Base-by-base conservation (phyloP, 2,888 invertebrate species). In the Dasypogon diadema region DNA sequence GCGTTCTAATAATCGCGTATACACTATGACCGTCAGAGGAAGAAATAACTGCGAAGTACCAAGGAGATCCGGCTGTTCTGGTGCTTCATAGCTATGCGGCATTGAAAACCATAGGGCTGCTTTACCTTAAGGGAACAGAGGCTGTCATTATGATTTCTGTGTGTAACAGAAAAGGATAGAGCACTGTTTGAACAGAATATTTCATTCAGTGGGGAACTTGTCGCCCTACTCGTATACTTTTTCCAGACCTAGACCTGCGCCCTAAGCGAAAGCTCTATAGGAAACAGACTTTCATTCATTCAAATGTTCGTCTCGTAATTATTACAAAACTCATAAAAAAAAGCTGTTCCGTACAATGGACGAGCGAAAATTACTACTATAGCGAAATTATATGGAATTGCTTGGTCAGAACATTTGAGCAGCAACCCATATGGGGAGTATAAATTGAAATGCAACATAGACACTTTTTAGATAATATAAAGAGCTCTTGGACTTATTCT, bases 21-120 rank as follows among this genome's bases (percentile, higher is more conserved):
- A 14, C 48, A 48, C 48, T 16, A 48, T n/a, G 48, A 48, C 12
- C n/a, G 48, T 48, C 48, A 12, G 2, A 48, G 12, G 12, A 48
- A 12, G 16, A 16, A 48, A 48, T 48, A 48, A 48, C 48, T 48
- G 48, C 48, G 48, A 48, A 48, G 16, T 48, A 48, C n/a, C 48
- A 16, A 48, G 16, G 12, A 48, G 12, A 3, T 48, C 48, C 48
- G 48, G 12, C 48, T 48, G 12, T 16, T 48, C 48, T 48, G 48
- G 48, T 6, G 48, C 12, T 48, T 16, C 48, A 48, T 48, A 48
- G 48, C 48, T 14, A 48, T 48, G 48, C 48, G 48, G 48, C 12
- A 48, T 16, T 14, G 16, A 48, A 12, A n/a, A 3, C 12, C 12
- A 48, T 48, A 48, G 48, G 48, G 48, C 12, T 14, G n/a, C 16